Evolutionary conservation across 2,797 vertebrate species (phyloP).

Genomic region (Distichodus sexfasciatus): DNA sequence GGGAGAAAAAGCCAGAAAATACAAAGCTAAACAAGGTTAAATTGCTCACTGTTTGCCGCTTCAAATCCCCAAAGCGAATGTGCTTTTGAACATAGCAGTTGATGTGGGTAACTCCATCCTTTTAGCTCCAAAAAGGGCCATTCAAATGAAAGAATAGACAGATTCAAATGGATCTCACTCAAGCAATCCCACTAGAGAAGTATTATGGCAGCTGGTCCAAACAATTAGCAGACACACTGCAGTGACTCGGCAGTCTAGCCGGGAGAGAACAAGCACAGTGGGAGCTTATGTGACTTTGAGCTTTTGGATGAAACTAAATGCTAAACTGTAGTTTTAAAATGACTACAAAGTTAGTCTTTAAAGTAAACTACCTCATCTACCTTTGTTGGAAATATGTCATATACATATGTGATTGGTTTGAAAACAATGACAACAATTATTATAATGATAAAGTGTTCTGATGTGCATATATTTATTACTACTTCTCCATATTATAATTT

Average conservation of each 20-base stretch:
- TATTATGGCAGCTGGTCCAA: neutral
- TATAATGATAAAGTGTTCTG: too few species aligned
- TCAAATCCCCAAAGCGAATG: slow-evolving; percentile 10
- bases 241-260: neutral
- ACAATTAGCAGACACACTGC: neutral
- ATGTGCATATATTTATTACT: too few species aligned
- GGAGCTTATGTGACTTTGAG: neutral
- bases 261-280: neutral
- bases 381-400: too few species aligned
- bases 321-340: too few species aligned
- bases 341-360: too few species aligned
- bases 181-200: neutral
- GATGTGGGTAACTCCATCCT: neutral
- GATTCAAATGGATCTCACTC: neutral
- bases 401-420: too few species aligned
- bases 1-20: neutral
- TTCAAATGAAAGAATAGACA: neutral
- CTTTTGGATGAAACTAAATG: neutral
- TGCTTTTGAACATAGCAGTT: neutral
- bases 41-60: neutral
- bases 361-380: too few species aligned
- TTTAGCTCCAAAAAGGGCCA: neutral
- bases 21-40: neutral
- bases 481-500: too few species aligned
- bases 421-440: too few species aligned